Conservation (phyloP, 1,140 invertebrate genomes). For the Drosophila pallidifrons region DNA sequence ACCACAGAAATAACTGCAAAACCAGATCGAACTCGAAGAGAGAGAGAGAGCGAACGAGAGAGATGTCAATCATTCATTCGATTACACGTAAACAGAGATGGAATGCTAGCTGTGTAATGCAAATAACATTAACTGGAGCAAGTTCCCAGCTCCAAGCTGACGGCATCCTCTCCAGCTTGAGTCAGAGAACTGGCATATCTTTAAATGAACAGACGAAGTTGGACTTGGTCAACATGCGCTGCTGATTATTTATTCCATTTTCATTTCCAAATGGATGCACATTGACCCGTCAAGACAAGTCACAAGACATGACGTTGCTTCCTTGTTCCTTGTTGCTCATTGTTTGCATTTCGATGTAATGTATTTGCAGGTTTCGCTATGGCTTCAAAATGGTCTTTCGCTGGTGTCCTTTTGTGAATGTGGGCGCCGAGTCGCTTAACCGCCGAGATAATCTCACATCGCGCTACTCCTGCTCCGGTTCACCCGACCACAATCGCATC, state of each 20-base stretch:
- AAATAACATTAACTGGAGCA: neutral
- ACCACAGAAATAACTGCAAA: conserved; percentile 2
- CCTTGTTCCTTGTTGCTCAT: neutral
- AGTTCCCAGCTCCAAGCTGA: neutral
- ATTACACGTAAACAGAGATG: neutral
- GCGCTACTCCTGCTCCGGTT: conserved; percentile 89
- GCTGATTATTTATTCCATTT: conserved; percentile 26
- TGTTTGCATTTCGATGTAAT: conserved; percentile 20
- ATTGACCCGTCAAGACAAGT: conserved; percentile 2
- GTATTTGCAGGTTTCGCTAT: conserved; percentile 90
- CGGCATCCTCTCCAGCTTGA: neutral
- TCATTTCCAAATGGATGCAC: conserved; percentile 27
- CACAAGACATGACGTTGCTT: neutral
- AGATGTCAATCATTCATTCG: conserved; percentile 14
- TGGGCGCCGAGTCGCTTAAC: conserved; percentile 88
- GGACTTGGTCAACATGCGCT: neutral
- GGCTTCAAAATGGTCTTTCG: conserved; percentile 95
- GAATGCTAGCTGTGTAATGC: conserved; percentile 4
- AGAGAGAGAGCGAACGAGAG: neutral
- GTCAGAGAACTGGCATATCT: neutral
- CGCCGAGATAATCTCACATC: conserved; percentile 89
- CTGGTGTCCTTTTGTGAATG: conserved; percentile 91
- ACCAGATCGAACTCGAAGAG: neutral
- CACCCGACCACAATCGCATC: conserved; percentile 89
- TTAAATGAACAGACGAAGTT: conserved; percentile 1